Evolutionary conservation across 2,113 vertebrate species (phyloP), one percentile per base, ranked within the genome.

Genomic region (Ageneiosus marmoratus): DNA sequence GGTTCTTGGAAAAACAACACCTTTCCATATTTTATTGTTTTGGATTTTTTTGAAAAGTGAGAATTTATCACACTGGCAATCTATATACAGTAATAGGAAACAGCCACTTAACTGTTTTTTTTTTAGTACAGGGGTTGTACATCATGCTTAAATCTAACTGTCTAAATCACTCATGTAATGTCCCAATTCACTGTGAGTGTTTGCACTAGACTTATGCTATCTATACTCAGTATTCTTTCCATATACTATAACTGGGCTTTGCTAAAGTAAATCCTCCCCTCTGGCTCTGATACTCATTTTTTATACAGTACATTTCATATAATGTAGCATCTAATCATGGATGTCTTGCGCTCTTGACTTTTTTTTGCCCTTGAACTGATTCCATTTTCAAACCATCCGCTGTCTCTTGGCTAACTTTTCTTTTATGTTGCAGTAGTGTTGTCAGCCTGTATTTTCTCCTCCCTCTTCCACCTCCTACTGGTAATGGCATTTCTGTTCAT

Each of bases 401-500:
- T 60, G 27, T 32, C 16, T 65, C 58, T 50, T 32, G 56, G 24
- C 32, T 16, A 50, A 74, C 72, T 32, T 51, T 73, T 73, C n/a
- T 50, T 73, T 16, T 6, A 73, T 50, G 70, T 29, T 48, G 70
- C 67, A 73, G 34, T 34, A 41, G 10, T 70, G 41, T 69, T 86
- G 81, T 84, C 79, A 81, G 32, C 50, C 80, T 27, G 65, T 74
- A 32, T 48, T 29, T 63, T 72, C 27, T 50, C 53, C 48, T 34
- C 20, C 63, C 29, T 77, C 10, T 63, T 70, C n/a, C 37, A 62
- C 51, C 83, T 22, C 37, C 10, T n/a, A 80, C 44, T 32, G 55
- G n/a, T 82, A 82, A 80, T 84, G 65, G 55, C 44, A 58, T 62
- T 73, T 84, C 65, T 79, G 63, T 32, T 46, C 37, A 56, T 70